phyloP scores from a whole-genome alignment of 2,797 vertebrate genomes.

The Gambusia yucatana region DNA sequence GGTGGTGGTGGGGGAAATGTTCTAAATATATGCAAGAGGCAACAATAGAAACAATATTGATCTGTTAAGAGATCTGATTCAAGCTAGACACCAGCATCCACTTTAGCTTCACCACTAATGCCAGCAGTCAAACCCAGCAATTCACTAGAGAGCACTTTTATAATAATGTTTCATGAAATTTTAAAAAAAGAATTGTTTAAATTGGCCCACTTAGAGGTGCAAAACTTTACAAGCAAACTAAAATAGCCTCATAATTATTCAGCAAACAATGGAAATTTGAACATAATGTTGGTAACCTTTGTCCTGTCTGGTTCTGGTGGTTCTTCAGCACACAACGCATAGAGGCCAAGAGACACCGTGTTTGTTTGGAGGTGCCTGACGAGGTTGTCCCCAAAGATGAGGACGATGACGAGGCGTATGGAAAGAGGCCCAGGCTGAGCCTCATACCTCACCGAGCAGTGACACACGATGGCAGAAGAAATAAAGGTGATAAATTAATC shows the following conservation, averaged over 20 bases:
- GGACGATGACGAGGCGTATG: conserved; percentile 63
- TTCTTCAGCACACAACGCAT: conserved; percentile 89
- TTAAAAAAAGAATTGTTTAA: not conserved
- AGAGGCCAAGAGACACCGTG: conserved; percentile 94
- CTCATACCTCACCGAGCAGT: conserved; percentile 63
- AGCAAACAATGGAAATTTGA: not conserved
- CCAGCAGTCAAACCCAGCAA: not conserved
- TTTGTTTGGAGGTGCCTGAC: conserved; percentile 92
- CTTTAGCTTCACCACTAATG: not conserved
- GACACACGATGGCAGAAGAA: conserved; percentile 65
- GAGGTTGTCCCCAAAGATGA: conserved; percentile 91
- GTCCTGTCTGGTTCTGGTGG: conserved; percentile 10
- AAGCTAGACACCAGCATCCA: not conserved
- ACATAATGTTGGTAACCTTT: not conserved
- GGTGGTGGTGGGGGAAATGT: no score
- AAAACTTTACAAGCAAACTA: not conserved
- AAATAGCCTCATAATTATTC: not conserved
- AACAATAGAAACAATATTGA: no score
- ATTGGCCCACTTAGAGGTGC: not conserved
- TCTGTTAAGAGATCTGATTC: not conserved
- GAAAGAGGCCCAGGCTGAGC: conserved; percentile 75
- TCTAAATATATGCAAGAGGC: no score
- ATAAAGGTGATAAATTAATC: conserved; percentile 60
- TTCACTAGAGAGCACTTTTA: not conserved
- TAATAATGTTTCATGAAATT: not conserved